Evolutionary conservation across 1,140 invertebrate genomes (phyloP).

Genomic region (Leptinotarsa undecemlineata): DNA sequence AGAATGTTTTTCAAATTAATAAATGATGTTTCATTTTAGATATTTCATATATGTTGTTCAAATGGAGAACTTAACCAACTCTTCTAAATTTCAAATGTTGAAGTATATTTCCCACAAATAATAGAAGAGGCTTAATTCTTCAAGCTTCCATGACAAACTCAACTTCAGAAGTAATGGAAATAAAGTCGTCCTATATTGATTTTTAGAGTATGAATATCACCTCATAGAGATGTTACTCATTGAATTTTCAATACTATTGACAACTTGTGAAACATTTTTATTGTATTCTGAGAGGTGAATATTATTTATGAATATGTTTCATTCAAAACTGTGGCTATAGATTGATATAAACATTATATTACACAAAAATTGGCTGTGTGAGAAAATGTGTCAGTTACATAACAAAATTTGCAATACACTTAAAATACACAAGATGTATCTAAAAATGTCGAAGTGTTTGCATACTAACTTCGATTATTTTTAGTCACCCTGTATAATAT

Average conservation of each 20-base stretch:
- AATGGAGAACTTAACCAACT: background rate
- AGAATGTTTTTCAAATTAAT: constrained; percentile 27
- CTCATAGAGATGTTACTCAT: too few relatives aligned
- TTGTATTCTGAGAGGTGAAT: background rate
- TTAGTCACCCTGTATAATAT: constrained; percentile 24
- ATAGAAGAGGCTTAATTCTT: too few relatives aligned
- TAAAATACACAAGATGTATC: constrained; percentile 10
- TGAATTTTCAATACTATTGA: too few relatives aligned
- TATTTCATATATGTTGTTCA: constrained; percentile 27
- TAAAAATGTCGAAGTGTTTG: constrained; percentile 18
- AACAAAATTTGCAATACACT: constrained; percentile 37
- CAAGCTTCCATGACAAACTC: too few relatives aligned
- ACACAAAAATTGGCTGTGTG: constrained; percentile 41
- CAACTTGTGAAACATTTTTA: too few relatives aligned
- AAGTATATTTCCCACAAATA: too few relatives aligned
- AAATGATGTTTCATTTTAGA: constrained; percentile 16
- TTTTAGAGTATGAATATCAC: too few relatives aligned
- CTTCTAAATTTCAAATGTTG: too few relatives aligned
- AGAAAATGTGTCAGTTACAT: constrained; percentile 36
- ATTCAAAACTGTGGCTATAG: constrained; percentile 35
- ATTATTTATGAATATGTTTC: constrained; percentile 34
- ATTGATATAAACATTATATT: constrained; percentile 43
- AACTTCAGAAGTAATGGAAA: too few relatives aligned
- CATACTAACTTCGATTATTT: constrained; percentile 11
- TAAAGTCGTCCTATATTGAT: too few relatives aligned